A percentile compares a stretch with the other conserved stretches of the same genome.
Evolutionary conservation across 2,888 invertebrate species (phyloP).

Genomic region (Megaustenia siamemsis): DNA sequence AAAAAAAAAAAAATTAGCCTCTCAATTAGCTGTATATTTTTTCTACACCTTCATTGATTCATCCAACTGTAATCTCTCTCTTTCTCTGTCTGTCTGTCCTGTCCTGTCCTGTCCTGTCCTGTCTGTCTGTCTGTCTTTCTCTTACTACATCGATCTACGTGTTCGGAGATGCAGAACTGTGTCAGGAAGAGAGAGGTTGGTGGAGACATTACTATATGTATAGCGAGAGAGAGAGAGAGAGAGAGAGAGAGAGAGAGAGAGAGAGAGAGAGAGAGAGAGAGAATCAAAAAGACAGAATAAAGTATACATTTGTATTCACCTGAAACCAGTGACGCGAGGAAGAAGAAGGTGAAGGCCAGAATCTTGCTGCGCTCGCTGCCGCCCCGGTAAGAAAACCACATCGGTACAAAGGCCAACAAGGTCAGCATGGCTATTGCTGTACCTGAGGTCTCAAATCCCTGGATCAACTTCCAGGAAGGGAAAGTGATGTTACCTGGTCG

Average conservation of each 20-base stretch:
- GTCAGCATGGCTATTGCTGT: slow-evolving; percentile 10
- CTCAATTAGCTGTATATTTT: too few species aligned
- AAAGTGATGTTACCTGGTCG: not conserved
- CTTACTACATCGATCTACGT: not conserved
- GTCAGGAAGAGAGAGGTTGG: not conserved
- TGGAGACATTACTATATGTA: not conserved
- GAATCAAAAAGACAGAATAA: too few species aligned
- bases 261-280: slow-evolving; percentile 28
- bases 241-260: too few species aligned
- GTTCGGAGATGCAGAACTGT: too few species aligned
- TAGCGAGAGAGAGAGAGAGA: too few species aligned
- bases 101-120: too few species aligned
- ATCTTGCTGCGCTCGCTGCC: not conserved
- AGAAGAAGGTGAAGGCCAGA: not conserved
- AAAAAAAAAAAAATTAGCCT: too few species aligned
- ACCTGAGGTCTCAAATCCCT: slow-evolving; percentile 25
- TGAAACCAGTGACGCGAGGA: not conserved
- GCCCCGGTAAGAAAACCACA: not conserved
- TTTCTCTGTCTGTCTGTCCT: too few species aligned
- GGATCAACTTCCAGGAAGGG: slow-evolving; percentile 5
- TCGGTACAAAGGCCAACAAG: not conserved
- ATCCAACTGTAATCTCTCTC: not conserved
- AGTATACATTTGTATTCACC: too few species aligned
- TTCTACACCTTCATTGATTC: too few species aligned
- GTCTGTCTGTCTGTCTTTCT: too few species aligned